Evolutionary conservation across 2,113 vertebrate species (phyloP), one percentile per base, ranked within the genome.

Genomic region (Rhinopithecus roxellana): DNA sequence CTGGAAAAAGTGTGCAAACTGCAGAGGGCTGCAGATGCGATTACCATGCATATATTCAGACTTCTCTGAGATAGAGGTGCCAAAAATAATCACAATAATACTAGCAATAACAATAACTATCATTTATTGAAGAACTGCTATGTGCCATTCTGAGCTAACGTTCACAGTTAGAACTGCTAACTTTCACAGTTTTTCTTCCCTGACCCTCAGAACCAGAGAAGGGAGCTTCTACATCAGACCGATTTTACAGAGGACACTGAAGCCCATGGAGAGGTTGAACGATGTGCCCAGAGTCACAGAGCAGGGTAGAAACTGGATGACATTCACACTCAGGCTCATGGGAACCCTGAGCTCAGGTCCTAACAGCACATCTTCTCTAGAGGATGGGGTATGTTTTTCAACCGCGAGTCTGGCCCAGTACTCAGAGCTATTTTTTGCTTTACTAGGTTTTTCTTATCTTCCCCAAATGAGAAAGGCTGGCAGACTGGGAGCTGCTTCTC

Each of bases 21-120:
- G 30, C 61, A 1, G 72, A 87, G 17, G 22, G 82, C 81, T 12
- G 25, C 6, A 20, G 43, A 17, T 17, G 25, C n/a, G 14, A 35
- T 20, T 22, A 25, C 1, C 30, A 67, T 17, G 20, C 32, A 2
- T 43, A 16, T 45, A 22, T 35, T 25, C 67, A 77, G 77, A 80
- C 72, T 23, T 13, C 43, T n/a, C 74, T 45, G 89, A 74, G 32
- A 48, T 0, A 48, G 77, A 70, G 38, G 22, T 3, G 30, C 48
- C 30, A 14, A 7, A 79, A 75, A 45, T 17, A 57, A 20, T n/a
- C 3, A 48, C 40, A 6, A 2, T 17, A 32, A 57, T 0, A 27
- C 30, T 0, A 70, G 22, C n/a, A n/a, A 32, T 30, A 38, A 69
- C 81, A 75, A 23, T 6, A 74, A n/a, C 25, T 16, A 3, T 27